Conservation (phyloP, 2,888 invertebrate genomes). For the Cosmia pyralina region DNA sequence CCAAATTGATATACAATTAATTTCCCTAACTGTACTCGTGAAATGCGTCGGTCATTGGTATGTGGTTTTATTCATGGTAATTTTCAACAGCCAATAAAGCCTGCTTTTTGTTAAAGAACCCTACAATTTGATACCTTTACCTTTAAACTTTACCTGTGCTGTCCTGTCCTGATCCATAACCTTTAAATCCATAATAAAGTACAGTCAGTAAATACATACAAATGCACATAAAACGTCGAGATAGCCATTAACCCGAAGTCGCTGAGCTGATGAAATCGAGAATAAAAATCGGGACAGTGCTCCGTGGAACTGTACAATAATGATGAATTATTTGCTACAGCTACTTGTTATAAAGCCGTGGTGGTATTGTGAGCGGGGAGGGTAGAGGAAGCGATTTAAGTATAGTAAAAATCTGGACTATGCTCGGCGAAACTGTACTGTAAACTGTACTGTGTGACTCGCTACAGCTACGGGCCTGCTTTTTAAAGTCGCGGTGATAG, state of each 20-base stretch:
- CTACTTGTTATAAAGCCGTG: background rate
- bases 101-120: background rate
- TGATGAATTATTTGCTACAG: constrained; percentile 69
- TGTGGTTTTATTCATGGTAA: background rate
- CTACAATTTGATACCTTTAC: background rate
- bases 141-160: constrained; percentile 5
- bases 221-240: constrained; percentile 44
- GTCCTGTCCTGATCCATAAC: constrained; percentile 3
- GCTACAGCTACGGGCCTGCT: constrained; percentile 14
- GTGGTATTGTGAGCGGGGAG: constrained; percentile 33
- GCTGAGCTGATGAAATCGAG: constrained; percentile 52
- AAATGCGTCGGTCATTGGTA: background rate
- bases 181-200: constrained; percentile 16
- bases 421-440: constrained; percentile 58
- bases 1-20: too few relatives aligned
- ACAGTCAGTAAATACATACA: constrained; percentile 27
- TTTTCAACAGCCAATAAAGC: background rate
- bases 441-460: constrained; percentile 71
- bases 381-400: background rate
- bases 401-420: constrained; percentile 1
- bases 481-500: background rate
- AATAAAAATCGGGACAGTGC: constrained; percentile 60
- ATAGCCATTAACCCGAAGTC: constrained; percentile 57
- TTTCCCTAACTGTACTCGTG: background rate
- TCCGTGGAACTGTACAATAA: constrained; percentile 66